Percentiles rank a stretch among this genome's conserved stretches.
Conservation (phyloP, 2,888 invertebrate genomes). For the Anticlea derivata region DNA sequence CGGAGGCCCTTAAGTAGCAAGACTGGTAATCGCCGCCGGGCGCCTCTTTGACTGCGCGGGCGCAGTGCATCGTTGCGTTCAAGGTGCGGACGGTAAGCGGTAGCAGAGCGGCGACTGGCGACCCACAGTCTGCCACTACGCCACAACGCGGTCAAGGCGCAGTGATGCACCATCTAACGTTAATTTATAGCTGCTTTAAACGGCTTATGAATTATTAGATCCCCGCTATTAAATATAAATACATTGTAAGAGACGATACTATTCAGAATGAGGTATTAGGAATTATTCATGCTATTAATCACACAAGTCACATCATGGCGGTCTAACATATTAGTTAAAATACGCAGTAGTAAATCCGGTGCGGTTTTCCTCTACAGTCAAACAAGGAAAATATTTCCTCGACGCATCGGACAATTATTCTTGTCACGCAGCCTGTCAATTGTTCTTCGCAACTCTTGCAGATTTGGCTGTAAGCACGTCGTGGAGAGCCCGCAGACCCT, state of each 20-base stretch:
- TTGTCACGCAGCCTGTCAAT: not conserved
- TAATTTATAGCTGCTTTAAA: slow-evolving; percentile 25
- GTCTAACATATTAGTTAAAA: slow-evolving; percentile 7
- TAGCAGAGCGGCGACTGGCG: slow-evolving; percentile 43
- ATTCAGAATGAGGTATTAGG: slow-evolving; percentile 7
- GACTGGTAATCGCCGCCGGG: slow-evolving; percentile 18
- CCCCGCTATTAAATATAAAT: slow-evolving; percentile 9
- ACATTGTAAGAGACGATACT: slow-evolving; percentile 7
- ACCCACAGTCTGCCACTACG: slow-evolving; percentile 44
- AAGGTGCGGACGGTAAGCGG: slow-evolving; percentile 15
- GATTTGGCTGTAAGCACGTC: slow-evolving; percentile 11
- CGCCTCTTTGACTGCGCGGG: slow-evolving; percentile 26
- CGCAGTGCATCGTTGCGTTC: slow-evolving; percentile 13
- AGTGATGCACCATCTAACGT: slow-evolving; percentile 28
- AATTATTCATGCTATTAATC: slow-evolving; percentile 21
- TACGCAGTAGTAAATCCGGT: slow-evolving; percentile 11
- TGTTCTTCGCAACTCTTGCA: not conserved
- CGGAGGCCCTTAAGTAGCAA: slow-evolving; percentile 7
- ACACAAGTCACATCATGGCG: not conserved
- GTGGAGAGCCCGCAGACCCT: slow-evolving; percentile 6
- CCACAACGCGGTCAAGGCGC: slow-evolving; percentile 46
- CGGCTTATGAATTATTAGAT: slow-evolving; percentile 26
- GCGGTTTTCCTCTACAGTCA: slow-evolving; percentile 34
- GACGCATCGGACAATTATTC: not conserved
- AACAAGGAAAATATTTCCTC: slow-evolving; percentile 10